Percentiles rank a stretch among this genome's conserved stretches.
Evolutionary conservation across 2,113 vertebrate species (phyloP).

Genomic region (Xiphorhynchus elegans): DNA sequence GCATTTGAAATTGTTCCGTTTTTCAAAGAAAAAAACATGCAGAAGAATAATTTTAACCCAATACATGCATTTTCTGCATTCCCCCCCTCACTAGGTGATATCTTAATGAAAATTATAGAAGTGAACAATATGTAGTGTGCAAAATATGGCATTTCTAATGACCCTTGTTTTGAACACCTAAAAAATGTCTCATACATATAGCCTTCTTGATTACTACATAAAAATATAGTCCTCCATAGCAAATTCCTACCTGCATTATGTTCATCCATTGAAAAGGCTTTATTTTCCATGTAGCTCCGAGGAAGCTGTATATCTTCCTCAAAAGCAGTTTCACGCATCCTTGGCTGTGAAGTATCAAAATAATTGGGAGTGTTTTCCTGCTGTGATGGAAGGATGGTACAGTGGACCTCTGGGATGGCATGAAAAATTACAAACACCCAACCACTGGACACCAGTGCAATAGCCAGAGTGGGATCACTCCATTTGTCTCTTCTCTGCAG

Average conservation of each 20-base stretch:
- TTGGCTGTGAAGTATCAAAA: slow-evolving; percentile 93
- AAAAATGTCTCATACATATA: background rate
- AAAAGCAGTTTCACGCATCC: slow-evolving; percentile 94
- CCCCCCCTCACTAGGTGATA: background rate
- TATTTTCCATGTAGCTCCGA: slow-evolving; percentile 94
- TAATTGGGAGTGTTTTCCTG: slow-evolving; percentile 94
- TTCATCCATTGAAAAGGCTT: slow-evolving; percentile 93
- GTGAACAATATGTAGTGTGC: background rate
- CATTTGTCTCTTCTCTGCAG: slow-evolving; percentile 83
- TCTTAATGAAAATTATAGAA: background rate
- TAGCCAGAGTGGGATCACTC: slow-evolving; percentile 90
- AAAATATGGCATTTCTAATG: background rate
- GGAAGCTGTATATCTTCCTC: slow-evolving; percentile 94
- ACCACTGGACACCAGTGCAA: slow-evolving; percentile 90
- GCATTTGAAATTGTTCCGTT: background rate
- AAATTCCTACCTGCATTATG: slow-evolving; percentile 87
- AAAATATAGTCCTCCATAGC: background rate
- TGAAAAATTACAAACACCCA: slow-evolving; percentile 95
- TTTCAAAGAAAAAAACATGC: background rate
- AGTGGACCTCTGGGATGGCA: slow-evolving; percentile 90
- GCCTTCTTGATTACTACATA: background rate
- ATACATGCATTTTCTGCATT: background rate
- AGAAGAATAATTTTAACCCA: background rate
- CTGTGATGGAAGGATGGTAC: slow-evolving; percentile 85
- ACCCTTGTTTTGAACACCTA: background rate